Conservation (phyloP, 35 echinoderm and acorn worm genomes). For the Heliocidaris tuberculata region DNA sequence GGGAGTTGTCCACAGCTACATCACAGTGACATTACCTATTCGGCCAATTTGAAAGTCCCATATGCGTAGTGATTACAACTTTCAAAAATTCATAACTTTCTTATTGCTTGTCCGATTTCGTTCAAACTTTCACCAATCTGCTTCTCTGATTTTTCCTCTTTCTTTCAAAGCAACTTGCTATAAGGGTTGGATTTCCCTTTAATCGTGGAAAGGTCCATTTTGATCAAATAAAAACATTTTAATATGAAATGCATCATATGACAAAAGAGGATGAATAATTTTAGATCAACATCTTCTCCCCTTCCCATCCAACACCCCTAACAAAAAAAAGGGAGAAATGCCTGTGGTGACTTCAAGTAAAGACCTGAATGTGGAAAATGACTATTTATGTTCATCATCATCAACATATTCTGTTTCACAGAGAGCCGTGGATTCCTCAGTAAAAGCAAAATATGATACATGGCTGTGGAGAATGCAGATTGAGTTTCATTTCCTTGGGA, state of each 20-base stretch:
- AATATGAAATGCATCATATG: not conserved
- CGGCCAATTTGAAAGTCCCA: too few species aligned
- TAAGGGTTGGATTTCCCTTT: too few species aligned
- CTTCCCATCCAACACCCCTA: not conserved
- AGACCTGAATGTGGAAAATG: not conserved
- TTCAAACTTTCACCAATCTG: too few species aligned
- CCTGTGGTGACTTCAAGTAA: not conserved
- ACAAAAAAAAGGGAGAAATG: not conserved
- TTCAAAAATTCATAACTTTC: too few species aligned
- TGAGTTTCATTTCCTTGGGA: not conserved
- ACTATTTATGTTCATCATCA: not conserved
- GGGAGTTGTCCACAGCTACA: too few species aligned
- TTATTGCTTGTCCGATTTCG: too few species aligned
- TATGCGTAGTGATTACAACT: too few species aligned
- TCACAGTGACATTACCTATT: too few species aligned
- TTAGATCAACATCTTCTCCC: not conserved
- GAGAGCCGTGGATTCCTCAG: not conserved
- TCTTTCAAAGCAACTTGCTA: too few species aligned
- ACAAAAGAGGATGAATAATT: not conserved
- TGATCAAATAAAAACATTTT: not conserved
- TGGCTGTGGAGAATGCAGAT: not conserved
- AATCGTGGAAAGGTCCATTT: not conserved
- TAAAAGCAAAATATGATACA: not conserved
- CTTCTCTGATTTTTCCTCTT: too few species aligned
- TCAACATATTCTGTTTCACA: not conserved